Evolutionary conservation across 2,797 vertebrate species (phyloP), one percentile per base, ranked within the genome.

Genomic region (Peromyscus nudipes): DNA sequence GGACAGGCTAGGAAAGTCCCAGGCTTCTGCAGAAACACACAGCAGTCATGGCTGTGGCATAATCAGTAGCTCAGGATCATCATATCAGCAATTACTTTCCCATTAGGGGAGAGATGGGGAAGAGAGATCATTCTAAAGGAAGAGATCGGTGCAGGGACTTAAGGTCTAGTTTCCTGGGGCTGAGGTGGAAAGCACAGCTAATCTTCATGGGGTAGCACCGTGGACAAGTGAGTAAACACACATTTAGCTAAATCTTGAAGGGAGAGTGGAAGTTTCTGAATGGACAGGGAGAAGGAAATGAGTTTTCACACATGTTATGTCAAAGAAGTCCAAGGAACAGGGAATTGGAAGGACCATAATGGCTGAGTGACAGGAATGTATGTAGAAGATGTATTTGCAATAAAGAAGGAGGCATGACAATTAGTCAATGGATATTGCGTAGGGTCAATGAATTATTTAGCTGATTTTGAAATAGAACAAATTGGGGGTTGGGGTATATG

Each of bases 281-380:
- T 34, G 62, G 27, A 31, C 17, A 25, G 85, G 37, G 19, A 34
- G 27, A 40, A n/a, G 82, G 21, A 92, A 69, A 37, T 91, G 89
- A 94, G 93, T 94, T 96, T 94, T 83, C 62, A 95, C 64, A 83
- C 10, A 2, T 57, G 43, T 76, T 64, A 85, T 57, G 31, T 67
- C 27, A 52, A n/a, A 73, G 55, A 92, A 75, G 34, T 55, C 57
- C 27, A 21, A 76, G 49, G 31, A 85, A 43, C 37, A n/a, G 8
- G 34, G 14, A 73, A 64, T 83, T 76, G 87, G 84, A 89, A 87
- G 37, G 83, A 62, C 2, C 43, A 0, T 25, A 64, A 87, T 21
- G 75, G 17, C 4, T 10, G 69, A 91, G 55, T 91, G 95, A 49
- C 57, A 92, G 12, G 73, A 82, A 57, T 52, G 7, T 57, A 12